phyloP scores from a whole-genome alignment of 2,797 vertebrate genomes.

The Macroramphosus scolopax region DNA sequence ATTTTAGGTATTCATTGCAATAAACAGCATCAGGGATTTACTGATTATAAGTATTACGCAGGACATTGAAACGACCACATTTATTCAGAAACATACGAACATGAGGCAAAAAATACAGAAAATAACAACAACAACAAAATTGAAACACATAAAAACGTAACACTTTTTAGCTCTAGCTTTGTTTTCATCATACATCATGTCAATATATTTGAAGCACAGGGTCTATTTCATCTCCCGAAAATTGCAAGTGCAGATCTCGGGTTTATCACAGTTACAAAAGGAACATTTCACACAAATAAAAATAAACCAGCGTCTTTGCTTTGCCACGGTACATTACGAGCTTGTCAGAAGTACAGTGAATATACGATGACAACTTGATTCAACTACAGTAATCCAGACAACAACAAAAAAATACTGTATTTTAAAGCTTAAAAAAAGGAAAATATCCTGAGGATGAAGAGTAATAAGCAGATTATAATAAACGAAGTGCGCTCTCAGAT shows the following conservation, averaged over 20 bases:
- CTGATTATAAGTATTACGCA: not conserved
- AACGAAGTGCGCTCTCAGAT: slow-evolving; percentile 26
- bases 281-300: slow-evolving; percentile 37
- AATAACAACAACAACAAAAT: slow-evolving; percentile 37
- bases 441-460: slow-evolving; percentile 62
- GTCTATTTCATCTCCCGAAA: slow-evolving; percentile 28
- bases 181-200: slow-evolving; percentile 36
- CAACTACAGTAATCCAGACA: slow-evolving; percentile 19
- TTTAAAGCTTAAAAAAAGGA: slow-evolving; percentile 19
- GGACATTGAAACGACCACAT: slow-evolving; percentile 44
- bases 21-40: not conserved
- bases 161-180: slow-evolving; percentile 39
- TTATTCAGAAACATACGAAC: slow-evolving; percentile 65
- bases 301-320: slow-evolving; percentile 13
- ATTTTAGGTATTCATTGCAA: not conserved
- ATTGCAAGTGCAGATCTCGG: slow-evolving; percentile 42
- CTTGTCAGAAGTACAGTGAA: slow-evolving; percentile 41
- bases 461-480: slow-evolving; percentile 35
- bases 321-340: slow-evolving; percentile 45
- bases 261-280: slow-evolving; percentile 50
- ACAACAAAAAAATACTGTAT: slow-evolving; percentile 31
- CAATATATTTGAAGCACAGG: slow-evolving; percentile 42
- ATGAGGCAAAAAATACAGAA: slow-evolving; percentile 62
- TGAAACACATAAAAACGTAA: slow-evolving; percentile 40
- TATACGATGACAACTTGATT: slow-evolving; percentile 30